phyloP scores from a whole-genome alignment of 2,797 vertebrate genomes.

The Sternotherus odoratus region DNA sequence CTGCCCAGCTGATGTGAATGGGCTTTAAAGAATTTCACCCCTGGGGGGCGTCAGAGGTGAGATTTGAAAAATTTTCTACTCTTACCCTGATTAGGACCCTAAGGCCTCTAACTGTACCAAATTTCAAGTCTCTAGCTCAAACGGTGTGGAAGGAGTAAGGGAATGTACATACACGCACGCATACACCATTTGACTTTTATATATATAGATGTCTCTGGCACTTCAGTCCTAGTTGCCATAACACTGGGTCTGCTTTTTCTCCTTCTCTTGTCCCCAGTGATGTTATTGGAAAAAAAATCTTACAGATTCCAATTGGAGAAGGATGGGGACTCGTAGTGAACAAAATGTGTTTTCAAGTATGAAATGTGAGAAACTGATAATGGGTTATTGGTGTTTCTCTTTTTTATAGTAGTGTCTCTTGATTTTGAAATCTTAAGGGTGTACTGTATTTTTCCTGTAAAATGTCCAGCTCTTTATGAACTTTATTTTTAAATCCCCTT shows the following conservation, averaged over 20 bases:
- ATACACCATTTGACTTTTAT: too few relatives aligned
- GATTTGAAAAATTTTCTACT: too few relatives aligned
- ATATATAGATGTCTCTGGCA: background rate
- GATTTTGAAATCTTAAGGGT: background rate
- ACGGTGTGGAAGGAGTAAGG: too few relatives aligned
- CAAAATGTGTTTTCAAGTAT: background rate
- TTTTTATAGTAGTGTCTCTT: background rate
- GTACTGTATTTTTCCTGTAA: background rate
- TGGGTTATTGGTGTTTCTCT: background rate
- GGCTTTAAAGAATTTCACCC: too few relatives aligned
- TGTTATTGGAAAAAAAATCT: background rate
- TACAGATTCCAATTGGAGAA: background rate
- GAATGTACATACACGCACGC: too few relatives aligned
- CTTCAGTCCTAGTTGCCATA: fast-evolving
- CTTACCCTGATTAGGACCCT: too few relatives aligned
- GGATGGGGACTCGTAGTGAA: background rate
- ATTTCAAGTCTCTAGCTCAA: too few relatives aligned
- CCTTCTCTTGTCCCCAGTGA: background rate
- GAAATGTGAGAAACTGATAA: background rate
- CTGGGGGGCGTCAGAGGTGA: too few relatives aligned
- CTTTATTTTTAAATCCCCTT: background rate
- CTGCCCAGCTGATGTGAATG: too few relatives aligned
- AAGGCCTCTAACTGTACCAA: too few relatives aligned
- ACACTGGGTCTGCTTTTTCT: background rate
- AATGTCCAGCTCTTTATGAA: background rate